Conservation (phyloP, 2,113 vertebrate species). For the Menura novaehollandiae region DNA sequence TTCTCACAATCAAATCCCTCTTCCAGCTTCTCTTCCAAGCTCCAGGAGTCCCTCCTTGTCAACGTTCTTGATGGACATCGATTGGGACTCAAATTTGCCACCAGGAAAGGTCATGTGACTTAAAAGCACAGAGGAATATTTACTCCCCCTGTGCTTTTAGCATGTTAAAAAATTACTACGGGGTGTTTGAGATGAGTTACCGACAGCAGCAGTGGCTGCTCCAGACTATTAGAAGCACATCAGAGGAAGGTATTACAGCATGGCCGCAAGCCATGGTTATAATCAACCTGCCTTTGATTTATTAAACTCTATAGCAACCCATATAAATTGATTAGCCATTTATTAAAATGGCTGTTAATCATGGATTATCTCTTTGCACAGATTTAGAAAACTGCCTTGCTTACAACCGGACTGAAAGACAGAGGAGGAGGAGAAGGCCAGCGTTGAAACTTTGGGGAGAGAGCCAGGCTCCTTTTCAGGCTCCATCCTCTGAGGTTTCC, state of each 20-base stretch:
- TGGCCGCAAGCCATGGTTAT: conserved; percentile 34
- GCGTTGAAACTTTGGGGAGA: not conserved
- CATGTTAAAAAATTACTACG: not conserved
- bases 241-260: conserved; percentile 22
- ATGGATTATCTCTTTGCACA: not conserved
- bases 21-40: not conserved
- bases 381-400: not conserved
- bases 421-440: not conserved
- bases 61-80: not conserved
- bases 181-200: conserved; percentile 5
- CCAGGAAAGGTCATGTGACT: not conserved
- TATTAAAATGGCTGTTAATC: conserved; percentile 15
- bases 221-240: conserved; percentile 52
- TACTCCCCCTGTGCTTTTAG: not conserved
- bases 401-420: not conserved
- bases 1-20: not conserved
- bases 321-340: conserved; percentile 46
- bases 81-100: not conserved
- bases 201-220: not conserved
- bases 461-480: not conserved
- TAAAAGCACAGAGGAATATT: not conserved
- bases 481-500: not conserved
- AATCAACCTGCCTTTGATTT: conserved; percentile 30
- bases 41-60: not conserved
- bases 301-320: conserved; percentile 4